Evolutionary conservation across 2,113 vertebrate genomes (phyloP), one percentile per base, ranked within the genome.

Genomic region (Lepidothrix coronata): DNA sequence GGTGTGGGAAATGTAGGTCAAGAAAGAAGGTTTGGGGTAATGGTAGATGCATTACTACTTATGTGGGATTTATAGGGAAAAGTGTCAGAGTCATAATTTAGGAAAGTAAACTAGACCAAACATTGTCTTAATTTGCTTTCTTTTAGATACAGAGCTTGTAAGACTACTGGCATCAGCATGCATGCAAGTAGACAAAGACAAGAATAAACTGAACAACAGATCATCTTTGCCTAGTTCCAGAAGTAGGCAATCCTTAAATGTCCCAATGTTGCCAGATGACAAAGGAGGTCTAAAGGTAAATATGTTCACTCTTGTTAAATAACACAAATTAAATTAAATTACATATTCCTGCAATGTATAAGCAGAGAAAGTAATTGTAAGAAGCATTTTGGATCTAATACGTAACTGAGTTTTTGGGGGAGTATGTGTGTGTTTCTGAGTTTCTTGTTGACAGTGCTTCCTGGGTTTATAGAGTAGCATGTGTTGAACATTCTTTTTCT

Each of bases 101-200:
- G 35, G 51, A 85, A 84, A 70, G 41, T 48, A 84, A 63, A 92
- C 35, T 18, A 82, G 31, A 65, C 8, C 28, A 76, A 94, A 70
- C 5, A 25, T 28, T 63, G 16, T 85, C 16, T 73, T 62, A 43
- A 75, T 95, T 85, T 89, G 20, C 43, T 85, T 75, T 76, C 89
- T 95, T 96, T 37, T 79, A 99, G 99, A 99, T 96, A 99, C 99
- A 8, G 99, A 99, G 97, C 97, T 99, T 96, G 99, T 99, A 49
- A 98, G 99, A 62, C 97, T 99, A 81, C 93, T 99, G 85, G 99
- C 99, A 9, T 99, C 99, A 11, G 99, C 99, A n/a, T 99, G 99
- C 91, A 99, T 99, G 99, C 99, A 99, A 95, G 98, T 99, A 63
- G 99, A 98, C 89, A 99, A 98, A 94, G 99, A 99, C 75, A 99